phyloP scores from a whole-genome alignment of 2,113 vertebrate species.

The Lanius collurio region DNA sequence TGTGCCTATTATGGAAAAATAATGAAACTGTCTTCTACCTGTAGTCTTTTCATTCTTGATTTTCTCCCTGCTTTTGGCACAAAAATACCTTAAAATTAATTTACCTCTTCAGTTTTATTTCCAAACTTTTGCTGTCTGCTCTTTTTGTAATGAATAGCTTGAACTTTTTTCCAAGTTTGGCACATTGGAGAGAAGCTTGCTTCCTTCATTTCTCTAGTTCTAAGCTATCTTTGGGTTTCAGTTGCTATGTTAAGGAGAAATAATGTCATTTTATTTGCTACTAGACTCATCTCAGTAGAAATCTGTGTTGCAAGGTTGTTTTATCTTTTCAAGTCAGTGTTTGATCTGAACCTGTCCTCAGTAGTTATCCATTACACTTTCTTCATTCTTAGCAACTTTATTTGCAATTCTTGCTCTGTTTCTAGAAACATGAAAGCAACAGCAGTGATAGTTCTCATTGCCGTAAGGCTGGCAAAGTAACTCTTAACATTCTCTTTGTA shows the following conservation, averaged over 20 bases:
- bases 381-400: not conserved
- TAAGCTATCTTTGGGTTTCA: not conserved
- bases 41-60: not conserved
- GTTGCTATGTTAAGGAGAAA: not conserved
- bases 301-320: not conserved
- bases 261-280: not conserved
- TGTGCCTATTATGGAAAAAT: not conserved
- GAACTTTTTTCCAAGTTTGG: not conserved
- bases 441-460: not conserved
- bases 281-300: not conserved
- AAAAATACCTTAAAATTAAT: not conserved
- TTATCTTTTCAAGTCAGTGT: not conserved
- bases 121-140: not conserved
- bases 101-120: not conserved
- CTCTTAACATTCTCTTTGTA: not conserved
- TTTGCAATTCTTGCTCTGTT: not conserved
- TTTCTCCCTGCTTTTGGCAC: not conserved
- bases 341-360: not conserved
- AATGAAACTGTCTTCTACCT: not conserved
- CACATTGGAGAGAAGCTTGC: not conserved
- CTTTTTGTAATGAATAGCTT: not conserved
- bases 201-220: not conserved
- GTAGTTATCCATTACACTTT: not conserved
- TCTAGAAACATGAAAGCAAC: not conserved
- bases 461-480: not conserved